phyloP scores from a whole-genome alignment of 2,888 invertebrate species.

The Sipha maydis region DNA sequence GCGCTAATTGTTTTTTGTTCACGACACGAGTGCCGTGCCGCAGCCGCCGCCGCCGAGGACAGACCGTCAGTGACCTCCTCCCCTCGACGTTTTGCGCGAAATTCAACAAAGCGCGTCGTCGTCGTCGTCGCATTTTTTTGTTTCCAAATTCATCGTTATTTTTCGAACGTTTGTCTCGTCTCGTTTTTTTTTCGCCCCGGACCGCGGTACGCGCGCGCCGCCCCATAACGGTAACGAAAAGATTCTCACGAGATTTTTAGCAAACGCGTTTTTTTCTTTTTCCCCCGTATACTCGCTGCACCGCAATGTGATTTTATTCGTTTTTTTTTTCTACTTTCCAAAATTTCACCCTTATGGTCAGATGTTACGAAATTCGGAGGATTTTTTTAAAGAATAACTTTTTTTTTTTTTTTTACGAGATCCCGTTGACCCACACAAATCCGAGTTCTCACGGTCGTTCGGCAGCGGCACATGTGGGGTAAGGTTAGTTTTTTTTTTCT shows the following conservation, averaged over 20 bases:
- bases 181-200: background rate
- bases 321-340: background rate
- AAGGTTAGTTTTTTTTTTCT: conserved; percentile 39
- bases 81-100: background rate
- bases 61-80: no score
- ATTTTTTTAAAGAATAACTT: conserved; percentile 43
- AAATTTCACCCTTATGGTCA: conserved; percentile 52
- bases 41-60: no score
- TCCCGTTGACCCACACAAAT: conserved; percentile 40
- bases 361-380: conserved; percentile 53
- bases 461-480: conserved; percentile 52
- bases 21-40: background rate
- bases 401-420: conserved; percentile 12
- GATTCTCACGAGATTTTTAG: conserved; percentile 59
- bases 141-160: background rate
- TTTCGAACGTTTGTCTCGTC: background rate
- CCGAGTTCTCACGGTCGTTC: conserved; percentile 52
- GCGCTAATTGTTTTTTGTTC: conserved; percentile 23
- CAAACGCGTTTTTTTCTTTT: background rate
- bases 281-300: background rate
- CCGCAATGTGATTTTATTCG: conserved; percentile 45
- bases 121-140: background rate
- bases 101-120: background rate
- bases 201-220: background rate
- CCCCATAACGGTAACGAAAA: background rate